Evolutionary conservation across 2,888 invertebrate genomes (phyloP), one percentile per base, ranked within the genome.

Genomic region (Cepaea hortensis): DNA sequence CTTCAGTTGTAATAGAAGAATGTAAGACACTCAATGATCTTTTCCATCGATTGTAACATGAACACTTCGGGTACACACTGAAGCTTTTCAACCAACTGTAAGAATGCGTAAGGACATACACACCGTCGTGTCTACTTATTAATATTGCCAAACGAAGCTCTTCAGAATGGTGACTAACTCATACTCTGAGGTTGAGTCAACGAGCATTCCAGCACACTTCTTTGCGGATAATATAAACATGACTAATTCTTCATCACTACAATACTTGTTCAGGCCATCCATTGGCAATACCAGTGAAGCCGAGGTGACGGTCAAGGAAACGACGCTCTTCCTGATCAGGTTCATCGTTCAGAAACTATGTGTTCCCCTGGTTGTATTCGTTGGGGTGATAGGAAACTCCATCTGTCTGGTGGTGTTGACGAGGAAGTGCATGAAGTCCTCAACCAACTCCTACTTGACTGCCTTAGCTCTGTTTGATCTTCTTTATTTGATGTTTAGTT

Each of bases 381-480:
- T 93, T 18, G 94, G 94, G 0, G 88, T 94, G 1, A 82, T 92
- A 20, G 93, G 93, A 48, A 94, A 94, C 88, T 86, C 91, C 23
- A 84, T 93, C 3, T 94, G 92, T 87, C 92, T 94, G 55, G 88
- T 90, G 48, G 93, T 94, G 9, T 89, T 94, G 68, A 93, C 93
- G 3, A 90, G 93, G 15, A 89, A 91, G 20, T 91, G 92, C 72
- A 94, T 94, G 94, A 90, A 90, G 46, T 91, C 91, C 11, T 94
- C 93, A 3, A 94, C 94, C 35, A 94, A 94, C 89, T 91, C 91
- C 90, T 97, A 97, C 94, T 95, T 97, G 90, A 96, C 96, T 61
- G 96, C 96, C 0, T 94, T 97, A 90, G 97, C 97, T 73, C 95
- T 96, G 88, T 96, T 96, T 87, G 97, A 97, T 92, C 95, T 96